These are phyloP conservation scores for Dendroctonus ponderosae DNA, from an alignment of 1,140 invertebrate genomes.

Conservation along the genomic window DNA sequence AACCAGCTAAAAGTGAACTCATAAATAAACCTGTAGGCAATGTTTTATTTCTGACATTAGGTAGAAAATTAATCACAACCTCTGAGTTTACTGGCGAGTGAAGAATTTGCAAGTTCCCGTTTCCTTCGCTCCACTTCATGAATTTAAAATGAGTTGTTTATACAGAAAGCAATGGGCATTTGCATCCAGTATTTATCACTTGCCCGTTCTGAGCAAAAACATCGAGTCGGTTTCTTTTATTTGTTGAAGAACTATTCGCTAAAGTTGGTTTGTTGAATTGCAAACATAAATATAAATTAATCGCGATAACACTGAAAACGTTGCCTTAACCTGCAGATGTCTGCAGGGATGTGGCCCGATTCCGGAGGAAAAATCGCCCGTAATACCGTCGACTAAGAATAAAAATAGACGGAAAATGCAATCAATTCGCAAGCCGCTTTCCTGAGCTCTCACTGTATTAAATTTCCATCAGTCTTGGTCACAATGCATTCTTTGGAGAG, in stretches of 20 bases:
- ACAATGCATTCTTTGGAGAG: background rate
- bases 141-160: background rate
- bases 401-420: slow-evolving; percentile 15
- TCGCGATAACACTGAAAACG: background rate
- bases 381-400: slow-evolving; percentile 6
- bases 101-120: slow-evolving; percentile 1
- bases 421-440: slow-evolving; percentile 1
- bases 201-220: too few species aligned
- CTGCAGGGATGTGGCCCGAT: background rate
- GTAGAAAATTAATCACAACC: slow-evolving; percentile 1
- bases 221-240: too few species aligned
- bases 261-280: background rate
- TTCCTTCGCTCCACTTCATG: slow-evolving; percentile 2
- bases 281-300: background rate
- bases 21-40: slow-evolving; percentile 1
- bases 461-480: slow-evolving; percentile 18
- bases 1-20: background rate
- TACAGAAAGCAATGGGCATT: too few species aligned
- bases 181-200: too few species aligned
- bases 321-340: background rate
- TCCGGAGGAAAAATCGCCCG: slow-evolving; percentile 5
- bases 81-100: background rate
- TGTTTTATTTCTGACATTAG: background rate
- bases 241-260: background rate
- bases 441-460: slow-evolving; percentile 5